Conservation (phyloP, 2,797 vertebrate species). For the Antennarius maculatus region DNA sequence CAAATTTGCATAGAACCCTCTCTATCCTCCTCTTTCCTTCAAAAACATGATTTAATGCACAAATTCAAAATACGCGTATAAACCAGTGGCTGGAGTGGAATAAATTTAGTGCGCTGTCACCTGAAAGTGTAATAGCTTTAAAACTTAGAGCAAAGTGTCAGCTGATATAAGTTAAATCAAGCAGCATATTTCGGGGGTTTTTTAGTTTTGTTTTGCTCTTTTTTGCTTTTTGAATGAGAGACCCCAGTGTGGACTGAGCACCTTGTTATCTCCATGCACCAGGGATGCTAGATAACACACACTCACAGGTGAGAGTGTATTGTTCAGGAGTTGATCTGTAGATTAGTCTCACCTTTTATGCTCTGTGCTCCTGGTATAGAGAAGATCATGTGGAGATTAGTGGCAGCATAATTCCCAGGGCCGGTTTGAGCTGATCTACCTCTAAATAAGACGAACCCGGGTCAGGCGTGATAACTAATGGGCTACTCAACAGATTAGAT, state of each 20-base stretch:
- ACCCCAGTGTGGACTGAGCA: neutral
- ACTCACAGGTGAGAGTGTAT: conserved; percentile 21
- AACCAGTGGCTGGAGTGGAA: neutral
- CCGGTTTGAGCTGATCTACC: conserved; percentile 35
- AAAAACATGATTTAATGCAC: neutral
- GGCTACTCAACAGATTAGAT: conserved; percentile 44
- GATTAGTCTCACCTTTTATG: conserved; percentile 19
- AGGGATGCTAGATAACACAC: conserved; percentile 25
- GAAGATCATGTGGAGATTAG: conserved; percentile 32
- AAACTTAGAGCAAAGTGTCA: too few relatives aligned
- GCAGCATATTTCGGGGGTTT: neutral
- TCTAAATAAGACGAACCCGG: conserved; percentile 32
- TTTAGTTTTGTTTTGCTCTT: too few relatives aligned
- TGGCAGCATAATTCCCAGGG: conserved; percentile 14
- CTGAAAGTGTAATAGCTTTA: neutral
- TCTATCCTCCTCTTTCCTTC: neutral
- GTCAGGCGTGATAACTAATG: conserved; percentile 33
- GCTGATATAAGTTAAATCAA: neutral
- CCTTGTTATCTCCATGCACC: conserved; percentile 28
- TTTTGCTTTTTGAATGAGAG: neutral
- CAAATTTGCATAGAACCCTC: neutral
- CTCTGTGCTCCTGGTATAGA: conserved; percentile 11
- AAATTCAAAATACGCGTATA: neutral
- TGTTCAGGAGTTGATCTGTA: conserved; percentile 29
- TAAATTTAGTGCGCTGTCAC: neutral